Evolutionary conservation across 2,113 vertebrate genomes (phyloP).

Genomic region (Promerops cafer): DNA sequence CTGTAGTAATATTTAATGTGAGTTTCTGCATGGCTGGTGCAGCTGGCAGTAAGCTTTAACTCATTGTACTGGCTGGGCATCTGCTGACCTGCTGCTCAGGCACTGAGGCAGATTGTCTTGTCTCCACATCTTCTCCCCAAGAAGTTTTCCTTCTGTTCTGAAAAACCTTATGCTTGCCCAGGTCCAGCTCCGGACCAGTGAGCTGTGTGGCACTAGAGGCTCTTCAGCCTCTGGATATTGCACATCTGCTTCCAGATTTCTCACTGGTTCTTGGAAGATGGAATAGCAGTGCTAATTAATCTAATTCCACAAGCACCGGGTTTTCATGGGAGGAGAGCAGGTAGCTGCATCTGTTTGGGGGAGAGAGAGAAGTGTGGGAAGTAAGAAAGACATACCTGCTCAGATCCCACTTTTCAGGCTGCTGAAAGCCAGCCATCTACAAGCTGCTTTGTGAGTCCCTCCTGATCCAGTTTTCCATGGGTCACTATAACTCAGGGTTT

Average conservation of each 20-base stretch:
- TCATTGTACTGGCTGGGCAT: neutral
- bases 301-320: neutral
- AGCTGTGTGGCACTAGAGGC: neutral
- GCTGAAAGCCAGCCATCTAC: neutral
- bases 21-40: slow-evolving; percentile 46
- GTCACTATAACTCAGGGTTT: neutral
- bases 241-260: neutral
- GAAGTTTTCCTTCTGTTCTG: neutral
- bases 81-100: neutral
- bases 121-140: neutral
- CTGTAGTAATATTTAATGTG: slow-evolving; percentile 22
- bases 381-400: neutral
- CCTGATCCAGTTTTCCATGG: neutral
- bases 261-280: neutral
- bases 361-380: neutral
- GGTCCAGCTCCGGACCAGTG: neutral
- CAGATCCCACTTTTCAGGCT: neutral
- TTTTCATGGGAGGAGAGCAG: neutral
- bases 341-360: neutral
- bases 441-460: neutral
- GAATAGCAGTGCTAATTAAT: neutral
- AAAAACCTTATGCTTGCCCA: neutral
- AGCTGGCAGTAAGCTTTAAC: neutral
- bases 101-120: neutral
- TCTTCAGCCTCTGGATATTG: neutral